A percentile compares a stretch with the other conserved stretches of the same genome.
Conservation (phyloP, 2,797 vertebrate genomes). For the Remorina albescens region DNA sequence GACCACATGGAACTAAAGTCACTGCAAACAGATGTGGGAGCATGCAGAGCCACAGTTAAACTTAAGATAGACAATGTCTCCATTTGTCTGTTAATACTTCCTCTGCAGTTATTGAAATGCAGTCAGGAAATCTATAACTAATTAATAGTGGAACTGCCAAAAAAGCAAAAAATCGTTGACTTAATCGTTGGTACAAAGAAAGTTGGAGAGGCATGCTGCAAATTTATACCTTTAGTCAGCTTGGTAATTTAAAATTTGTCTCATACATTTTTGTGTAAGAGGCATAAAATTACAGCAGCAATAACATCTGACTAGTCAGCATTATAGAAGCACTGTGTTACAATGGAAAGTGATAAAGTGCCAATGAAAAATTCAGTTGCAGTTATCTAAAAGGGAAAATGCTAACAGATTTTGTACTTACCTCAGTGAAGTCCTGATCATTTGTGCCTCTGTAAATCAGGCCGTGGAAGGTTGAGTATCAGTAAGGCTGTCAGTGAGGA, state of each 20-base stretch:
- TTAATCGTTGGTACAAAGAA: neutral
- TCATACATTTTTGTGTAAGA: neutral
- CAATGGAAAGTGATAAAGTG: neutral
- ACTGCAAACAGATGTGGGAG: neutral
- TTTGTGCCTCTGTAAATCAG: constrained; percentile 56
- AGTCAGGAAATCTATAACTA: neutral
- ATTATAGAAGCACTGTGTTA: neutral
- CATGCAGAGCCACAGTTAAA: constrained; percentile 1
- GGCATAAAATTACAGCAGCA: neutral
- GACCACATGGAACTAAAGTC: neutral
- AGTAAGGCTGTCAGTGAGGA: constrained; percentile 50
- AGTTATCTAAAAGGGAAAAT: neutral
- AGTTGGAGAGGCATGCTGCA: neutral
- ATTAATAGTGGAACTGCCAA: neutral
- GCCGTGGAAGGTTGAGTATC: constrained; percentile 53
- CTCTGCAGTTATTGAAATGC: neutral
- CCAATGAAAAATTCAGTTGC: neutral
- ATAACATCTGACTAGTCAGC: constrained; percentile 11
- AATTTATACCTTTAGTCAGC: neutral
- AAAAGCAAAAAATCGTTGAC: neutral
- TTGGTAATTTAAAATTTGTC: neutral
- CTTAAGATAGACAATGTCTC: neutral
- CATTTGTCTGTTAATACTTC: neutral
- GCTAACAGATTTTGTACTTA: neutral
- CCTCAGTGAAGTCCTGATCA: constrained; percentile 12